phyloP scores from a whole-genome alignment of 2,888 invertebrate species.

The Andrena bucephala region DNA sequence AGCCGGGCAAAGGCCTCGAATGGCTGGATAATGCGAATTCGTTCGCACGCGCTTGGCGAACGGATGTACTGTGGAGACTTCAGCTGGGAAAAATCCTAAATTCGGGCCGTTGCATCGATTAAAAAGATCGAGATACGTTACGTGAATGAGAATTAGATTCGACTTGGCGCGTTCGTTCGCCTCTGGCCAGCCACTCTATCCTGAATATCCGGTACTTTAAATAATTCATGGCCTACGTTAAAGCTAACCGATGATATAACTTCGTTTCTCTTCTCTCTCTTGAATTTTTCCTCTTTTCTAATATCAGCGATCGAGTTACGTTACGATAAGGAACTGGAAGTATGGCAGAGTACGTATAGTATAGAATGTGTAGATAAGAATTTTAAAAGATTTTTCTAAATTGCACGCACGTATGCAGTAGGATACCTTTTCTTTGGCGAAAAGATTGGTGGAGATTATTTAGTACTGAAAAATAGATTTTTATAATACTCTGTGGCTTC shows the following conservation, averaged over 20 bases:
- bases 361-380: no score
- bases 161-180: background rate
- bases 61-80: constrained; percentile 34
- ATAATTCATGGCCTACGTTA: constrained; percentile 60
- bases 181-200: constrained; percentile 17
- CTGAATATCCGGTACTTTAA: constrained; percentile 46
- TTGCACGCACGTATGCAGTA: no score
- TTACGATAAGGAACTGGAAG: no score
- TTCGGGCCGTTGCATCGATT: constrained; percentile 72
- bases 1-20: background rate
- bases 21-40: constrained; percentile 60
- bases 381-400: no score
- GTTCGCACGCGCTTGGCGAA: constrained; percentile 63
- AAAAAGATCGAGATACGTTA: constrained; percentile 71
- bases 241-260: constrained; percentile 25
- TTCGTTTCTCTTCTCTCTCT: background rate
- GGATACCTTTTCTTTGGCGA: no score
- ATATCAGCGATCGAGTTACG: no score
- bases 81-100: constrained; percentile 72
- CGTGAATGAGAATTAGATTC: constrained; percentile 73
- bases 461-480: no score
- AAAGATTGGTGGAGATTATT: no score
- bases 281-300: background rate
- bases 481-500: no score
- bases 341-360: no score